Evolutionary conservation across 2,797 vertebrate genomes (phyloP), one percentile per base, ranked within the genome.

Genomic region (Manis javanica): DNA sequence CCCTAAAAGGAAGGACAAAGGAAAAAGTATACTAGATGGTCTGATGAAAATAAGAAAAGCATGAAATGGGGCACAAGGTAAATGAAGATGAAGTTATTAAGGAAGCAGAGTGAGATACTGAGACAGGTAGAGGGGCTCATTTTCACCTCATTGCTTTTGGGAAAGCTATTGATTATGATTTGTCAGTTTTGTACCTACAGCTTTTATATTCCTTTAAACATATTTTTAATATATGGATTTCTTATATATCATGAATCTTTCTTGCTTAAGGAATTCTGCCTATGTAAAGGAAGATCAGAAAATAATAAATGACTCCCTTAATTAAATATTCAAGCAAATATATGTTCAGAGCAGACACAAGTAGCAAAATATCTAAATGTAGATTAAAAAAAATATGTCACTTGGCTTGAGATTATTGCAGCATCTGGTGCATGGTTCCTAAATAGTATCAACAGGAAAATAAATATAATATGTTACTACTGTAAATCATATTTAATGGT

Each of bases 401-500:
- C 8, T 84, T 88, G 24, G 8, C 6, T 66, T 66, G 46, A 81
- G 57, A 93, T 71, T 71, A 85, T 66, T 83, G n/a, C 11, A 87
- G 18, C 34, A 72, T 90, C 61, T 79, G 74, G 8, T 89, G 91
- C 26, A 39, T 91, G 69, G 10, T 71, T 77, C 23, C 82, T 71
- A 75, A 72, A 61, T 7, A 69, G 3, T 69, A 72, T 75, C 42
- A 87, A 63, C 46, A 90, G 77, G 63, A 90, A 94, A 92, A 92
- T 74, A 91, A 90, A 95, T 77, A 61, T 14, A 94, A 53, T 46
- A 57, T 82, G n/a, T 0, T 82, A 66, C 15, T 42, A 63, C 7
- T 71, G 53, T 74, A 87, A 64, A 59, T 63, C 14, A 64, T 63
- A 83, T 31, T 87, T 94, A 86, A 26, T 55, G 1, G 2, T 51